Conservation (phyloP, 2,888 invertebrate species). For the Agrochola litura region DNA sequence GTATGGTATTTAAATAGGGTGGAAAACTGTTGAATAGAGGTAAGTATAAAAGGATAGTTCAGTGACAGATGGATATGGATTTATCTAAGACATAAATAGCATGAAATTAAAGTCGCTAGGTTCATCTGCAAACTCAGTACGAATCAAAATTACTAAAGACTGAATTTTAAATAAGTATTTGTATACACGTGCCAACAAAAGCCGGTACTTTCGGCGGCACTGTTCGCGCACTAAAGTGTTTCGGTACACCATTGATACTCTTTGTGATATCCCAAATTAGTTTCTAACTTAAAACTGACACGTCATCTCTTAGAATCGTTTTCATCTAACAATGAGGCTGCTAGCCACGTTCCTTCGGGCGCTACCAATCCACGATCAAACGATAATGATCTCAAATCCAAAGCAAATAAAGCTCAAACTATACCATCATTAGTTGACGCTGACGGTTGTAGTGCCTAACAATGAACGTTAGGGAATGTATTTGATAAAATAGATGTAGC, state of each 20-base stretch:
- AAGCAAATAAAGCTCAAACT: slow-evolving; percentile 84
- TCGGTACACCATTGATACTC: slow-evolving; percentile 87
- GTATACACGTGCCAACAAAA: slow-evolving; percentile 83
- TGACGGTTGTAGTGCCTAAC: slow-evolving; percentile 78
- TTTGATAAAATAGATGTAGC: slow-evolving; percentile 69
- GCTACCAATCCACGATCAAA: slow-evolving; percentile 66
- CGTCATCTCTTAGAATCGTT: slow-evolving; percentile 89
- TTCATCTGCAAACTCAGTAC: slow-evolving; percentile 51
- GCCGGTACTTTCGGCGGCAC: slow-evolving; percentile 79
- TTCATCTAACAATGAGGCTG: slow-evolving; percentile 87
- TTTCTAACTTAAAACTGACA: slow-evolving; percentile 87
- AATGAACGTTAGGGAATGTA: slow-evolving; percentile 77
- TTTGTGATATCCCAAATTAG: slow-evolving; percentile 90
- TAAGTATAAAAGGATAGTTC: background rate
- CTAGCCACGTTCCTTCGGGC: slow-evolving; percentile 87
- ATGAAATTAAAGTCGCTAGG: slow-evolving; percentile 58
- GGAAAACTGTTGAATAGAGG: background rate
- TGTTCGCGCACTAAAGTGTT: slow-evolving; percentile 86
- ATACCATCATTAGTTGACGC: slow-evolving; percentile 73
- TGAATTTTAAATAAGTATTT: slow-evolving; percentile 70
- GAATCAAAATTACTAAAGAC: slow-evolving; percentile 54
- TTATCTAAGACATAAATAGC: slow-evolving; percentile 48
- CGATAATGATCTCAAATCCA: slow-evolving; percentile 76
- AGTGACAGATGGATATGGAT: slow-evolving; percentile 21
- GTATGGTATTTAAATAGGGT: background rate